Evolutionary conservation across 2,888 invertebrate species (phyloP).

Genomic region (Polymixis lichenea): DNA sequence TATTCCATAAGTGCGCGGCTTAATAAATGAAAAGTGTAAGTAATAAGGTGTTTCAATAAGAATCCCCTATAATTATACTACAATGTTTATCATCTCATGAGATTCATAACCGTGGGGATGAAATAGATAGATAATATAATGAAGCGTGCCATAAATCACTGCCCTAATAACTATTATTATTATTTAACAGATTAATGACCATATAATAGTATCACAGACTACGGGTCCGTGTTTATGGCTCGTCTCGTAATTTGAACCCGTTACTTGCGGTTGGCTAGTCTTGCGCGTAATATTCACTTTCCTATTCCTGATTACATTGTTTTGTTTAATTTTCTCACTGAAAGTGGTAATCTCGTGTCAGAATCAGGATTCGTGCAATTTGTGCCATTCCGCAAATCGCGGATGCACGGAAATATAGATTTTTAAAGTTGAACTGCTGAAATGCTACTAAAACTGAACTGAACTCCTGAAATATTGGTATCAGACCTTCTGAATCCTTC

Average conservation of each 20-base stretch:
- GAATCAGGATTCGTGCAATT: constrained; percentile 11
- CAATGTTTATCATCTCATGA: neutral
- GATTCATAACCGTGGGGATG: constrained; percentile 6
- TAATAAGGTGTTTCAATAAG: too few relatives aligned
- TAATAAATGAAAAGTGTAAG: too few relatives aligned
- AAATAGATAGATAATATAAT: too few relatives aligned
- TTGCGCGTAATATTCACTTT: constrained; percentile 60
- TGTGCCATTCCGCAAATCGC: neutral
- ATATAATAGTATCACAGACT: constrained; percentile 32
- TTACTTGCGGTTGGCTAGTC: constrained; percentile 54
- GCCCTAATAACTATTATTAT: constrained; percentile 51
- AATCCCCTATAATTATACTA: too few relatives aligned
- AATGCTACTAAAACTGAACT: too few relatives aligned
- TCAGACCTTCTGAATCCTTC: neutral
- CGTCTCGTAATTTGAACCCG: constrained; percentile 40
- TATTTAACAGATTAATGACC: constrained; percentile 44
- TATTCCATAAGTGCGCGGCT: too few relatives aligned
- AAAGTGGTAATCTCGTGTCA: constrained; percentile 2
- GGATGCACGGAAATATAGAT: neutral
- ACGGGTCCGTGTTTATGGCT: constrained; percentile 12
- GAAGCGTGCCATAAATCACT: constrained; percentile 36
- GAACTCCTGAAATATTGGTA: neutral
- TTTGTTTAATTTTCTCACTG: constrained; percentile 42
- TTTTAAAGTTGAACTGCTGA: neutral
- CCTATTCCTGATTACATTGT: constrained; percentile 46